Base-by-base conservation (phyloP, 2,113 vertebrate species). In the Thalassoma bifasciatum region DNA sequence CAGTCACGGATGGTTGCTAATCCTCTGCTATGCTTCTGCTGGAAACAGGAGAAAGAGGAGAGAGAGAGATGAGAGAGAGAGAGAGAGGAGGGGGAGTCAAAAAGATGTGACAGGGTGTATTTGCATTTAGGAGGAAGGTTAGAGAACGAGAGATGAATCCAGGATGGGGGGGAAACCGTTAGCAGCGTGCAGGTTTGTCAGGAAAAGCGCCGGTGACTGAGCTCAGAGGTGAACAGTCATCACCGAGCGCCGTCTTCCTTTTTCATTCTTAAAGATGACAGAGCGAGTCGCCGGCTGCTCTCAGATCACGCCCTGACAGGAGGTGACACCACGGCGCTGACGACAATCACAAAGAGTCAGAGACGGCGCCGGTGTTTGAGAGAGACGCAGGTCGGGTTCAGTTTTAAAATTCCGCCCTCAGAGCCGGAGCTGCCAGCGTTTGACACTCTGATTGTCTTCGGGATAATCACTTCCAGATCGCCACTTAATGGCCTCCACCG, bases 1-100 rank as follows among this genome's bases (percentile, higher is more conserved):
- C 93, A 94, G 91, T 92, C 88, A 92, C 57, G 68, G 87, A 72
- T 70, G 79, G 85, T 71, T 90, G 91, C 83, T 94, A 93, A 94
- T 93, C 92, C 90, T 89, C 83, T 68, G 66, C 86, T 87, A 62
- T 79, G 81, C 83, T 74, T 69, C 80, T 64, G n/a, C 67, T 62
- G 61, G 69, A 72, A 60, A 58, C 65, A 50, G 58, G 44, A 51
- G 58, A 72, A 40, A 63, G 53, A 56, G 24, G 42, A 65, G 47
- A 11, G 34, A 59, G 62, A n/a, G 22, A 49, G 66, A 65, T 44
- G 10, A n/a, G n/a, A n/a, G n/a, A n/a, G n/a, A 66, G 8, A n/a
- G 58, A 56, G 44, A 46, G 53, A 23, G 57, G 75, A 62, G 70
- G 68, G 74, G 72, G 79, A 84, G 75, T 84, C 77, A 83, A 68